Conservation (phyloP, 1,140 invertebrate genomes). For the Saxidomus purpurata region DNA sequence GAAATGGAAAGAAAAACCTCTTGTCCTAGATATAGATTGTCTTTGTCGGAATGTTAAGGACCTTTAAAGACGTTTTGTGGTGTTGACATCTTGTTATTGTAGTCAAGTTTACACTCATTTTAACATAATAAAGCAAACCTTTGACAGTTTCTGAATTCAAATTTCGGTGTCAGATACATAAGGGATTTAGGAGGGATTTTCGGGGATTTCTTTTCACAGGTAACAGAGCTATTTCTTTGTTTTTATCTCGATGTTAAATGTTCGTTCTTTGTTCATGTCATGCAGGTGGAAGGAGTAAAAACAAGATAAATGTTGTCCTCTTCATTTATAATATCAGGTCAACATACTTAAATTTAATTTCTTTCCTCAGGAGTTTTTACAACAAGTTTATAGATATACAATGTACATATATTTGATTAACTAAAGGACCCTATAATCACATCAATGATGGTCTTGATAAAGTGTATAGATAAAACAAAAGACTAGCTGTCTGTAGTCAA, state of each 20-base stretch:
- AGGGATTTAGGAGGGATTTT: neutral
- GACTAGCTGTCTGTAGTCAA: too few species aligned
- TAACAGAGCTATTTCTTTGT: constrained; percentile 46
- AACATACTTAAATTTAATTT: too few species aligned
- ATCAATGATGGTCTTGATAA: too few species aligned
- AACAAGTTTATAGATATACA: too few species aligned
- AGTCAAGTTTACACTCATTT: constrained; percentile 25
- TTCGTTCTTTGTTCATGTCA: neutral
- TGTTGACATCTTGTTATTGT: constrained; percentile 41
- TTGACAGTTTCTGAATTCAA: constrained; percentile 20
- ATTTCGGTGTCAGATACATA: neutral
- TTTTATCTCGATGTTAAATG: neutral
- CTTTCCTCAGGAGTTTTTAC: too few species aligned
- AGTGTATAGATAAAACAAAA: too few species aligned
- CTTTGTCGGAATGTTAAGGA: constrained; percentile 15
- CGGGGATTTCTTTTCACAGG: neutral
- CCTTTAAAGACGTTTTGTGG: neutral
- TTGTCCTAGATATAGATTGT: constrained; percentile 30
- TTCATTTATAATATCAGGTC: neutral
- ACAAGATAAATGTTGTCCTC: neutral
- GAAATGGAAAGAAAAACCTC: neutral
- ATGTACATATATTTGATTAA: too few species aligned
- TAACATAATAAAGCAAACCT: constrained; percentile 39
- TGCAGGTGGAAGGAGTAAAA: neutral
- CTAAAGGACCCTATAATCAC: too few species aligned